Base-by-base conservation (phyloP, 2,797 vertebrate species). In the Eidolon dupreanum region DNA sequence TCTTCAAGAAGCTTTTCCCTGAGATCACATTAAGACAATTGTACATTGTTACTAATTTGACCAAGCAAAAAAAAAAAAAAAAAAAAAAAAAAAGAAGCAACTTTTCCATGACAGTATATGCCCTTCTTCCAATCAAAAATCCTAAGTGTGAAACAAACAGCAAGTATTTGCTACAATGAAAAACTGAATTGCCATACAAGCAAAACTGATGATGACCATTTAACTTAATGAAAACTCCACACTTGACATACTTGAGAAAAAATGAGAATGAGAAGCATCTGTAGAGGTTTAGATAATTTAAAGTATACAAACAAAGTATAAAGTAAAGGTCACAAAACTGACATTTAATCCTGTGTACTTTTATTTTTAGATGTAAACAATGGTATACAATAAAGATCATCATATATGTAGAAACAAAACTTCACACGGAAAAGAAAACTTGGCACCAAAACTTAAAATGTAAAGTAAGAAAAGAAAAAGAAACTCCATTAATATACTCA, bases 371-470 rank as follows among this genome's bases (percentile, higher is more conserved):
- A 73, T 33, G 22, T 43, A n/a, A 81, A 85, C 20, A 33, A 33
- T 5, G 43, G 79, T 59, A 71, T 78, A 16, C n/a, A 28, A 46
- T 91, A 55, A 87, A 1, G 31, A 46, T n/a, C 11, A 59, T 66
- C 38, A 28, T 26, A 8, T 19, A 57, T 77, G 82, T 17, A n/a
- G 74, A 92, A 87, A 86, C 1, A 92, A 66, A 81, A 31, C 17
- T 49, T 79, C 73, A 97, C 88, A 10, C 88, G 93, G 66, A 98
- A 98, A 98, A 98, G 98, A 98, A 98, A 99, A 98, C 98, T 98
- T 98, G 98, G 98, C 98, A 99, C 98, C 98, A 98, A 98, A 98
- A 98, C 88, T 88, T 51, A 82, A 93, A 71, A 89, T 82, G 92
- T 95, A 91, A 95, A 96, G 75, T 91, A 97, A 96, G 75, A 95